Percentiles rank a stretch among this genome's conserved stretches.
These are phyloP conservation scores for Clupea harengus DNA, from an alignment of 2,113 vertebrate genomes.

Conservation along the genomic window DNA sequence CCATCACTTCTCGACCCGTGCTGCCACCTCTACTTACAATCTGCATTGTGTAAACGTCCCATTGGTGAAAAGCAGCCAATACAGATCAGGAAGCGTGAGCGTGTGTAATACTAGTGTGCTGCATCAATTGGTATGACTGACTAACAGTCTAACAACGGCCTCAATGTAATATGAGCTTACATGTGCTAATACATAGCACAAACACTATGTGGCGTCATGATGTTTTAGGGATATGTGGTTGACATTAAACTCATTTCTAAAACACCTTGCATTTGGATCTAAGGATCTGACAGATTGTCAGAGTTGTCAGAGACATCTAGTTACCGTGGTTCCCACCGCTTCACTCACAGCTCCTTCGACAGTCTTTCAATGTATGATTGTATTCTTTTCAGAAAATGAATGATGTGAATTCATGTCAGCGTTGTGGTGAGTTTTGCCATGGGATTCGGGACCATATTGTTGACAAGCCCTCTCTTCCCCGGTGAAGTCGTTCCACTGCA, in stretches of 20 bases:
- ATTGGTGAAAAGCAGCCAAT: background rate
- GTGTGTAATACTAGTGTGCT: background rate
- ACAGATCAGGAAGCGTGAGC: background rate
- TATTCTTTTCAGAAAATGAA: background rate
- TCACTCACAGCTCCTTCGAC: background rate
- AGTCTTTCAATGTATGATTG: background rate
- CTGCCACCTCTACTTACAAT: background rate
- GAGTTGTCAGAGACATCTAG: no score
- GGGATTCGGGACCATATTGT: background rate
- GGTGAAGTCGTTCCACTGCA: background rate
- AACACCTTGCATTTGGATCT: no score
- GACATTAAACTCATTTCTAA: no score
- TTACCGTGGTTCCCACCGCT: background rate
- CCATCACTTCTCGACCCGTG: background rate
- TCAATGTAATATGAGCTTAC: background rate
- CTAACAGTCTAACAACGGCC: no score
- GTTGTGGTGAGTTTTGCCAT: background rate
- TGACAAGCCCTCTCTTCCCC: background rate
- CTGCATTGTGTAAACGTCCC: background rate
- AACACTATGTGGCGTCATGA: background rate
- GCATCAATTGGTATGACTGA: background rate
- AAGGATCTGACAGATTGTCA: no score
- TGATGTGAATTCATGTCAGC: background rate
- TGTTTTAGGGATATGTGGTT: background rate
- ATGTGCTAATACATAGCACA: background rate